These are phyloP conservation scores for Morelia viridis DNA, from an alignment of 2,797 vertebrate genomes.

Conservation along the genomic window DNA sequence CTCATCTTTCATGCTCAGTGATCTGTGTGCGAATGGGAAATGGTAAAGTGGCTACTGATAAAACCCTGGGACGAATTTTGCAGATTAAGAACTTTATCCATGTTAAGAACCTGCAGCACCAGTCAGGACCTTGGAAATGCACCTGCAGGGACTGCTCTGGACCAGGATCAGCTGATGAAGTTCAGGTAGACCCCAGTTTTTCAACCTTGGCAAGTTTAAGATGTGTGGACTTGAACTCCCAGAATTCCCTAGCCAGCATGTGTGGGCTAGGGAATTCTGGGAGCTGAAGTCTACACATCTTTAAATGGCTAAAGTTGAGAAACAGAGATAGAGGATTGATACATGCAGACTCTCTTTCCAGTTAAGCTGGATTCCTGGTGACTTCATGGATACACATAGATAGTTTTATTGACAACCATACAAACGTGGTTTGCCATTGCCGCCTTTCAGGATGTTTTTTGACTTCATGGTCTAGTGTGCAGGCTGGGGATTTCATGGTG, in stretches of 20 bases:
- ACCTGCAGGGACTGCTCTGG: background rate
- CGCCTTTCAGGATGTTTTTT: background rate
- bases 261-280: background rate
- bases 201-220: accelerated
- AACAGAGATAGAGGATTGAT: background rate
- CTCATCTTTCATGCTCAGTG: background rate
- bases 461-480: too few species aligned
- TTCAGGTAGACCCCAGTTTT: too few species aligned
- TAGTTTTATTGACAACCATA: background rate
- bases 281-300: background rate
- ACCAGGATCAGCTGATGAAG: background rate
- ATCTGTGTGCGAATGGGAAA: background rate
- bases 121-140: background rate
- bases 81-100: accelerated
- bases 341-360: background rate
- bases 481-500: background rate
- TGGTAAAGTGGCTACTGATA: background rate
- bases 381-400: background rate
- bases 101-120: background rate
- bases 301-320: background rate
- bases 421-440: background rate
- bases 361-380: background rate
- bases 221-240: background rate
- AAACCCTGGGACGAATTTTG: background rate
- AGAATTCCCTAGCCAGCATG: background rate